Evolutionary conservation across 1,140 invertebrate species (phyloP).

Genomic region (Lepidostoma basale): DNA sequence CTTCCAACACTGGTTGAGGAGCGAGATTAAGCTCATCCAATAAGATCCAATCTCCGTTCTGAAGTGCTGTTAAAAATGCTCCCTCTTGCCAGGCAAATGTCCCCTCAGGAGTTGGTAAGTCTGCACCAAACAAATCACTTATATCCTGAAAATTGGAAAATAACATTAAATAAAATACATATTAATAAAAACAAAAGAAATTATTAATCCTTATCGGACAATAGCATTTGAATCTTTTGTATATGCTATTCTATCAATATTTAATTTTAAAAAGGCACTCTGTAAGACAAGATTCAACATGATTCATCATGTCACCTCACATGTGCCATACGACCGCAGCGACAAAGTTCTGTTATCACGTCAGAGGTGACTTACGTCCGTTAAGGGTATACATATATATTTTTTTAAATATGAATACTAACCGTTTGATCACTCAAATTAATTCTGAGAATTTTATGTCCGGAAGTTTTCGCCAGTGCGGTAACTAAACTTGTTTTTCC

Average conservation of each 20-base stretch:
- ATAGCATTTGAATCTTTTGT: too few relatives aligned
- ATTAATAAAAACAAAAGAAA: neutral
- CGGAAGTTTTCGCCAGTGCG: conserved; percentile 86
- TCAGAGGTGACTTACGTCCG: too few relatives aligned
- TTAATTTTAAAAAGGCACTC: too few relatives aligned
- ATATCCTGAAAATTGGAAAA: conserved; percentile 74
- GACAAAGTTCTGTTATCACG: too few relatives aligned
- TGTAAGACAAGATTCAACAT: too few relatives aligned
- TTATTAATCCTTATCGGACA: too few relatives aligned
- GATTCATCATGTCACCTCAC: too few relatives aligned
- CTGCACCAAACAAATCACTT: conserved; percentile 96
- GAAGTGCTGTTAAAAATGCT: conserved; percentile 90
- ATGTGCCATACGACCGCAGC: too few relatives aligned
- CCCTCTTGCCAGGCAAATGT: conserved; percentile 97
- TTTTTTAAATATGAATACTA: conserved; percentile 51
- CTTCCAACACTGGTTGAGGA: conserved; percentile 97
- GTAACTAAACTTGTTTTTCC: conserved; percentile 96
- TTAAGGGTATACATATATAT: too few relatives aligned
- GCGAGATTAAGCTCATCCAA: conserved; percentile 99
- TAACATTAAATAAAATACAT: conserved; percentile 32
- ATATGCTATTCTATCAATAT: too few relatives aligned
- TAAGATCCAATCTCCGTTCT: conserved; percentile 93
- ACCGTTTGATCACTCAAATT: conserved; percentile 99
- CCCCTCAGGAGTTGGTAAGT: conserved; percentile 94
- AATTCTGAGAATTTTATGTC: conserved; percentile 85